Percentiles rank a stretch among this genome's conserved stretches.
Evolutionary conservation across 2,113 vertebrate genomes (phyloP).

Genomic region (Scatophagus argus): DNA sequence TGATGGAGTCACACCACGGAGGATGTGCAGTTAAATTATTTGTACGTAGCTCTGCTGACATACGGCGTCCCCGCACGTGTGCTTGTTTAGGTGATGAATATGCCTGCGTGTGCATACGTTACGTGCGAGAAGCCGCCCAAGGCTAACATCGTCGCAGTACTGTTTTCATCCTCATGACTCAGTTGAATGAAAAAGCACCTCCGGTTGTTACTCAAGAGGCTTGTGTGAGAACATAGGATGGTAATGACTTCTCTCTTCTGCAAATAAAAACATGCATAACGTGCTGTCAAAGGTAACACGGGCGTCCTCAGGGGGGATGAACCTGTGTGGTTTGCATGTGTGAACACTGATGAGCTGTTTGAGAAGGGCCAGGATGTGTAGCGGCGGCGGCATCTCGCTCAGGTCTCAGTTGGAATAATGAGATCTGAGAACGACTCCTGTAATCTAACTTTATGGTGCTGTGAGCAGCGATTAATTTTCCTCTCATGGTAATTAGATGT

Average conservation of each 20-base stretch:
- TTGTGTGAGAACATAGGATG: slow-evolving; percentile 33
- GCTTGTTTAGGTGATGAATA: slow-evolving; percentile 42
- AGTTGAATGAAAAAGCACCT: slow-evolving; percentile 54
- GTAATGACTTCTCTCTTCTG: slow-evolving; percentile 54
- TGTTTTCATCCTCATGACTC: slow-evolving; percentile 56
- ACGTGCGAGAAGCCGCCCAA: background rate
- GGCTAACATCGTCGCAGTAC: slow-evolving; percentile 14
- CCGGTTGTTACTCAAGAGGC: slow-evolving; percentile 59
- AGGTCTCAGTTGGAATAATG: slow-evolving; percentile 18
- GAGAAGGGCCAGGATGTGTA: background rate
- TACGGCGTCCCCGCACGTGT: background rate
- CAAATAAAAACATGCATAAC: slow-evolving; percentile 46
- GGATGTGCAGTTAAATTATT: slow-evolving; percentile 8
- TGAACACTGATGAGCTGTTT: slow-evolving; percentile 28
- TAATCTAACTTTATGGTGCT: slow-evolving; percentile 20
- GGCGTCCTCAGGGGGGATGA: slow-evolving; percentile 1
- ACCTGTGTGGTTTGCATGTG: background rate
- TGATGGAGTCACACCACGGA: background rate
- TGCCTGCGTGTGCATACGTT: slow-evolving; percentile 7
- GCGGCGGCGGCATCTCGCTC: background rate
- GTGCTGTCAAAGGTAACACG: slow-evolving; percentile 25
- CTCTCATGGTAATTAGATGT: slow-evolving; percentile 10
- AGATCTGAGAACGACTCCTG: slow-evolving; percentile 16
- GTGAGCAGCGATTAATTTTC: slow-evolving; percentile 6
- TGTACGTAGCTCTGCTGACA: slow-evolving; percentile 22